A percentile compares a stretch with the other conserved stretches of the same genome.
These are phyloP conservation scores for Ceratina calcarata DNA, from an alignment of 1,140 invertebrate species.

Conservation along the genomic window DNA sequence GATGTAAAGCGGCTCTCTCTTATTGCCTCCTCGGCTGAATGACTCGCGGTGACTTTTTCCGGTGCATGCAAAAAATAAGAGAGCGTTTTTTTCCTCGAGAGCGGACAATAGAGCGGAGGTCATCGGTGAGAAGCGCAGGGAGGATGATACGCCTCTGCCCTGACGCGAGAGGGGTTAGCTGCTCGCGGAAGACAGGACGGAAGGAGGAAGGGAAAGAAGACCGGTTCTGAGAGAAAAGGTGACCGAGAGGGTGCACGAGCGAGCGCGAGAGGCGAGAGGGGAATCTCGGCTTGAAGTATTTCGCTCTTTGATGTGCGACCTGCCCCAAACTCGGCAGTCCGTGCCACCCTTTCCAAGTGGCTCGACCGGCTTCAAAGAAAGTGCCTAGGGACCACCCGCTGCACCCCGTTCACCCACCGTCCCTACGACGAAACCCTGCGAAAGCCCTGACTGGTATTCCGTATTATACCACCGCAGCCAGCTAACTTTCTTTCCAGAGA, in stretches of 20 bases:
- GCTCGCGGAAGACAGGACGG: slow-evolving; percentile 22
- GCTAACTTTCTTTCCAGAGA: slow-evolving; percentile 58
- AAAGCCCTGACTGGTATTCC: slow-evolving; percentile 51
- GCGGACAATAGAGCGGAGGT: slow-evolving; percentile 72
- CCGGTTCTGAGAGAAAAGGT: not conserved
- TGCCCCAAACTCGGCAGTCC: slow-evolving; percentile 63
- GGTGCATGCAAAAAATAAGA: slow-evolving; percentile 68
- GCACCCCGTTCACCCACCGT: slow-evolving; percentile 14
- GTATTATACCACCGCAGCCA: slow-evolving; percentile 57
- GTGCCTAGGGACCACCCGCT: slow-evolving; percentile 71
- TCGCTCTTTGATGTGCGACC: slow-evolving; percentile 78
- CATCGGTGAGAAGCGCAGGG: slow-evolving; percentile 66
- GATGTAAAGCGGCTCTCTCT: slow-evolving; percentile 30
- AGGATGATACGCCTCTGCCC: not conserved
- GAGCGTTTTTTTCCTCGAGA: slow-evolving; percentile 73
- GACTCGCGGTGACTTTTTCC: slow-evolving; percentile 59
- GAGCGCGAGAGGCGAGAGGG: slow-evolving; percentile 47
- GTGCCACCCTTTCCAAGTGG: slow-evolving; percentile 71
- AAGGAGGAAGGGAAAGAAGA: not conserved
- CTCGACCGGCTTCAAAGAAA: slow-evolving; percentile 78
- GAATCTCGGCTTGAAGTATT: slow-evolving; percentile 79
- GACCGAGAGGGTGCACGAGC: slow-evolving; percentile 45
- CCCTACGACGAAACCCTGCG: slow-evolving; percentile 36
- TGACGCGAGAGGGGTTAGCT: not conserved
- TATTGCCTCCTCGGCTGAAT: slow-evolving; percentile 36